Conservation (phyloP, 2,888 invertebrate species). For the Parochlus steinenii region DNA sequence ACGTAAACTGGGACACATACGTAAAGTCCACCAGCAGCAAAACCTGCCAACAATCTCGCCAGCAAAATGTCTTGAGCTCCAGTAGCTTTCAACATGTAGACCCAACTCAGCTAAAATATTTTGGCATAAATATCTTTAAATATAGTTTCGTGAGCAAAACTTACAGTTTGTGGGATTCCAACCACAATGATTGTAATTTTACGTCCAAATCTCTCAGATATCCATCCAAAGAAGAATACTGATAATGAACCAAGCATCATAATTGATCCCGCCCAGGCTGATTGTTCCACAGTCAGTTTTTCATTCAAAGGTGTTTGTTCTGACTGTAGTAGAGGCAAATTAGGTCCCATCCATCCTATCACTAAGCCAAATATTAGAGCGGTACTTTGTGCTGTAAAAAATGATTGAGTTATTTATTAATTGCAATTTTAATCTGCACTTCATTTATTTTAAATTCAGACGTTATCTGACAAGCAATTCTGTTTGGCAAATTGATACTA, state of each 20-base stretch:
- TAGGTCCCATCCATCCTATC: conserved; percentile 7
- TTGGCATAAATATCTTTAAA: background rate
- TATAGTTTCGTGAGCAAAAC: background rate
- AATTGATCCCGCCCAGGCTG: conserved; percentile 8
- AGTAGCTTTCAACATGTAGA: conserved; percentile 5
- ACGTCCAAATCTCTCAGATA: conserved; percentile 10
- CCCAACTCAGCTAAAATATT: conserved; percentile 9
- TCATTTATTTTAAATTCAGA: too few relatives aligned
- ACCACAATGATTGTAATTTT: conserved; percentile 8
- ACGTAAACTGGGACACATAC: conserved; percentile 11
- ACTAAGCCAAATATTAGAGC: conserved; percentile 10
- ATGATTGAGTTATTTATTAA: background rate
- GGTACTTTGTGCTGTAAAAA: conserved; percentile 8
- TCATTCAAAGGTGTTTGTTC: conserved; percentile 5
- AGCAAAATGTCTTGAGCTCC: conserved; percentile 8
- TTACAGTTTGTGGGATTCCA: conserved; percentile 10
- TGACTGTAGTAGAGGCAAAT: conserved; percentile 6
- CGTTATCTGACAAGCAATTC: too few relatives aligned
- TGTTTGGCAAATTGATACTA: too few relatives aligned
- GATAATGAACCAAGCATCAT: conserved; percentile 7
- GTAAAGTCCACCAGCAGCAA: conserved; percentile 9
- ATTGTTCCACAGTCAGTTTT: conserved; percentile 7
- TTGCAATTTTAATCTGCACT: too few relatives aligned
- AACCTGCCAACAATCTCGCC: conserved; percentile 6
- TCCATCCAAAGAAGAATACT: conserved; percentile 2